A percentile compares a stretch with the other conserved stretches of the same genome.
Evolutionary conservation across 2,888 invertebrate genomes (phyloP).

Genomic region (Leucoptera coffeella): DNA sequence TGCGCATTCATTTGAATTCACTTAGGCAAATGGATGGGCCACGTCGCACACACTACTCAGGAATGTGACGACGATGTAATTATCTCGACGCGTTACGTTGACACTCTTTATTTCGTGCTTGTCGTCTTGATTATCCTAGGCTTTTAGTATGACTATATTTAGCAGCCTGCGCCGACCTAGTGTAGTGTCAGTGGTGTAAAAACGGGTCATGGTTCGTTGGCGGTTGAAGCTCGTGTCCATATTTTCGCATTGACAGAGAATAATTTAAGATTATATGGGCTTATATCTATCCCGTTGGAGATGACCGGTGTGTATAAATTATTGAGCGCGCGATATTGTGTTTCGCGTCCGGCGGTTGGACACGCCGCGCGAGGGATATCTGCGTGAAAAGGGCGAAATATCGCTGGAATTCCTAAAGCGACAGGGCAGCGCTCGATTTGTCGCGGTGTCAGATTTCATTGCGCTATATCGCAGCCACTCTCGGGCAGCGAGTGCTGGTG

Average conservation of each 20-base stretch:
- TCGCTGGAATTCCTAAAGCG: conserved; percentile 49
- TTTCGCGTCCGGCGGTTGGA: conserved; percentile 49
- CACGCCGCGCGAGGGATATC: conserved; percentile 37
- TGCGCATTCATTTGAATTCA: conserved; percentile 30
- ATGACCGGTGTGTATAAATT: conserved; percentile 35
- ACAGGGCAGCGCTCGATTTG: conserved; percentile 51
- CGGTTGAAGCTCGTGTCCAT: too few species aligned
- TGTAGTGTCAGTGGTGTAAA: too few species aligned
- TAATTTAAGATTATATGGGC: conserved; percentile 15
- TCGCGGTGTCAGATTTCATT: conserved; percentile 49
- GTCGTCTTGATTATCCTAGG: too few species aligned
- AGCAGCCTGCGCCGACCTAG: too few species aligned
- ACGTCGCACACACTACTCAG: conserved; percentile 10
- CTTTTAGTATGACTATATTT: too few species aligned
- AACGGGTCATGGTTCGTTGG: too few species aligned
- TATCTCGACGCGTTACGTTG: too few species aligned
- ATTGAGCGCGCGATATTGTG: conserved; percentile 44
- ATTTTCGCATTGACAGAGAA: too few species aligned
- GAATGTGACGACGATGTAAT: conserved; percentile 12
- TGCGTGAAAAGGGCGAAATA: conserved; percentile 52
- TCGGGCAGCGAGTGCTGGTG: conserved; percentile 16
- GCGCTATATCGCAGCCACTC: conserved; percentile 21
- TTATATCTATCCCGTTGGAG: conserved; percentile 10
- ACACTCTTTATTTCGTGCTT: too few species aligned
- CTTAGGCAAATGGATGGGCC: conserved; percentile 25